Base-by-base conservation (phyloP, 2,113 vertebrate genomes). In the Ancistrus triradiatus region DNA sequence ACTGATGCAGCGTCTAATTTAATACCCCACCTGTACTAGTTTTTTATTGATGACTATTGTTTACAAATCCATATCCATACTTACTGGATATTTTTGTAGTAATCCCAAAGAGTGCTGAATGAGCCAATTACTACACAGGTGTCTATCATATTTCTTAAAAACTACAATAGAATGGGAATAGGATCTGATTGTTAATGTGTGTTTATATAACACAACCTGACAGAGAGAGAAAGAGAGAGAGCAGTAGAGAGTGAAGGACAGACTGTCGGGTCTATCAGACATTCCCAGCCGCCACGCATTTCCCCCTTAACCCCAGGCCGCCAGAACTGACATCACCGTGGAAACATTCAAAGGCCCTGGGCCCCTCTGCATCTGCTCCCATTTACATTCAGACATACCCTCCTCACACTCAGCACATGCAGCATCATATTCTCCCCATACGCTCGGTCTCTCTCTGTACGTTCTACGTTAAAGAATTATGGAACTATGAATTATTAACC, bases 281-380 rank as follows among this genome's bases (percentile, higher is more conserved):
- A 66, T 73, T 81, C 70, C 61, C 63, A 61, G 69, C 68, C 59
- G 72, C 65, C 42, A 17, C 68, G 66, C 43, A 42, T 58, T 61
- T 73, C 38, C 52, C 57, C 62, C 63, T 81, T 66, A 28, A 64
- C 59, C 33, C 11, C 37, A 52, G 59, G 46, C 59, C 33, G 75
- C 74, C 70, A 69, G 58, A 51, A 58, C 81, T 88, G 85, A 88
- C 85, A 82, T 88, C 87, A 88, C 77, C 62, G 72, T 58, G 77
- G 78, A 85, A 79, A 79, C 82, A 85, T 25, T 81, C 74, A 70
- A 77, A 80, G 81, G 77, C 80, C 42, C 47, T 21, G 38, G 69
- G 69, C 64, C 73, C 60, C 77, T 83, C 76, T 59, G 77, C 77
- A 82, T 86, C 87, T 88, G 86, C 80, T 85, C 78, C 73, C 80